Base-by-base conservation (phyloP, 2,113 vertebrate species). In the Ceyx cyanopectus region DNA sequence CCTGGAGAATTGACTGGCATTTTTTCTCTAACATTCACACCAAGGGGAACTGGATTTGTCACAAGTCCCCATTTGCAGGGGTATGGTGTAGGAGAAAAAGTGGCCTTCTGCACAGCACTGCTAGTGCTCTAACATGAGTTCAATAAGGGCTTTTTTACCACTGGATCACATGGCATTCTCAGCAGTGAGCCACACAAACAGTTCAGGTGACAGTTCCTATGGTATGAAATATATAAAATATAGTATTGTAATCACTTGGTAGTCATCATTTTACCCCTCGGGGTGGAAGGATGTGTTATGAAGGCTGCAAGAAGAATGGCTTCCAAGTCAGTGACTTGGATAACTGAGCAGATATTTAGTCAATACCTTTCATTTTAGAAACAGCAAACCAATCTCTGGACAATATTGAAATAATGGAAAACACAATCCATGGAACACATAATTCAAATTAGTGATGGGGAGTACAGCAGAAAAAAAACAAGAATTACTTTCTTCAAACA, bases 81-180 rank as follows among this genome's bases (percentile, higher is more conserved):
- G 7, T 22, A 32, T 15, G 53, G 29, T 13, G 14, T 29, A 30
- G 26, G 10, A 53, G 23, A 56, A n/a, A 34, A n/a, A 34, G 14
- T 23, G 23, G 14, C 48, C 6, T 43, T 26, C 62, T 53, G 65
- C 22, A 13, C 2, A 27, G 76, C 0, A 1, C 26, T 70, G 46
- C 27, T 3, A 60, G 51, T 56, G 30, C 13, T 43, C 23, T 19
- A 58, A 32, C 15, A 15, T 24, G 43, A 65, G 26, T 83, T 75
- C 8, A 63, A 22, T 43, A 61, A 26, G 0, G 5, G 0, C 1
- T 6, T 53, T 83, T 79, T 79, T 58, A n/a, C 34, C 23, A 30
- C 24, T 30, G 19, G 48, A n/a, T 85, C 26, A 76, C 14, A 21
- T 9, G 12, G 13, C 29, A 14, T 73, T 58, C 75, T 81, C 54